phyloP scores from a whole-genome alignment of 2,113 vertebrate genomes.

The Eira barbara region DNA sequence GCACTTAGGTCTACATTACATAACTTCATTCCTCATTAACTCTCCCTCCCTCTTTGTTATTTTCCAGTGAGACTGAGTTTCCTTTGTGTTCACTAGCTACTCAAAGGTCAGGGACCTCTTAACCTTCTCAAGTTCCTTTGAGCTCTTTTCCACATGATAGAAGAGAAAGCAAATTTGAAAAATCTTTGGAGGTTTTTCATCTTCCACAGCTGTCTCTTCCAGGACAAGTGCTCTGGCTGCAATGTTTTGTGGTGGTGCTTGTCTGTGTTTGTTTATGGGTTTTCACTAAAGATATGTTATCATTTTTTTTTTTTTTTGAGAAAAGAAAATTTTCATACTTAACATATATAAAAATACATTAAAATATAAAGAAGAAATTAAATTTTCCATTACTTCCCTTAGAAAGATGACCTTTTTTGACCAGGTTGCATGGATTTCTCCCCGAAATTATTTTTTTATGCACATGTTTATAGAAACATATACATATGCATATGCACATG shows the following conservation, averaged over 20 bases:
- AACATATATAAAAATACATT: neutral
- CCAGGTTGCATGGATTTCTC: neutral
- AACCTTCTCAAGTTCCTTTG: neutral
- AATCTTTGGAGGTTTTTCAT: neutral
- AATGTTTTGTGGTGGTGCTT: neutral
- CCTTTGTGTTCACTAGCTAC: neutral
- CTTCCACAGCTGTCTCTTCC: neutral
- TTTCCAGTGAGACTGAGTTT: neutral
- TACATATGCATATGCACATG: neutral
- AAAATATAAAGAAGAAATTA: neutral
- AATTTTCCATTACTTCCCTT: neutral
- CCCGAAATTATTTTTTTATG: neutral
- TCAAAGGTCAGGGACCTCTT: neutral
- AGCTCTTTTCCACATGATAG: neutral
- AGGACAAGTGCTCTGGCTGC: neutral
- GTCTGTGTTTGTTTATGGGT: neutral
- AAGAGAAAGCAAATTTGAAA: neutral
- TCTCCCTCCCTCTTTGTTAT: neutral
- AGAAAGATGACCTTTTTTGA: neutral
- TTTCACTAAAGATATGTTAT: neutral
- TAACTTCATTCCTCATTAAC: neutral
- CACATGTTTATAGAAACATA: neutral
- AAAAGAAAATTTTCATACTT: neutral
- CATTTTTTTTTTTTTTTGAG: neutral
- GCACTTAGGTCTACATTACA: neutral